Percentiles rank a stretch among this genome's conserved stretches.
These are phyloP conservation scores for Phataginus tetradactyla DNA, from an alignment of 2,797 vertebrate genomes.

Conservation along the genomic window DNA sequence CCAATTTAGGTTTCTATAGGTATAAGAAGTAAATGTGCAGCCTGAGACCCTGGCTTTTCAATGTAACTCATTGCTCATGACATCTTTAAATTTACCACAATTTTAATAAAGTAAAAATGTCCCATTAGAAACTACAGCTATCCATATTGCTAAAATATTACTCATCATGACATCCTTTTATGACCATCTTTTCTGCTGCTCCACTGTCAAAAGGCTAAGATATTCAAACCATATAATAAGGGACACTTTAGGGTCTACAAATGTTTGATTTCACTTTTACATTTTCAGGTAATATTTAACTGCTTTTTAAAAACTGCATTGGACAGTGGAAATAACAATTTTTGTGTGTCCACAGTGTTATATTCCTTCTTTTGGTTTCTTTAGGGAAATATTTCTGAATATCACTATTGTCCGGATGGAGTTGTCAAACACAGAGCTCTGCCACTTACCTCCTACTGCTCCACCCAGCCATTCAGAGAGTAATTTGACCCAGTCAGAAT, in stretches of 20 bases:
- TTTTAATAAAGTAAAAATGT: not conserved
- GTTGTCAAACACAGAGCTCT: not conserved
- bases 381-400: not conserved
- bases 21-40: not conserved
- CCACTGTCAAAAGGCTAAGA: not conserved
- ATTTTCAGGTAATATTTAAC: not conserved
- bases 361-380: not conserved
- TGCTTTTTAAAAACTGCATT: not conserved
- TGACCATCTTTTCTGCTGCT: not conserved
- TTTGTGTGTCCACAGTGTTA: not conserved
- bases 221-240: not conserved
- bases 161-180: not conserved
- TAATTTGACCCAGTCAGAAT: not conserved
- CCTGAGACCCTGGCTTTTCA: not conserved
- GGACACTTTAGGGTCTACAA: not conserved
- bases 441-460: not conserved
- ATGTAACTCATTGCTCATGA: not conserved
- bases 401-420: not conserved
- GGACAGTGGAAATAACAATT: not conserved
- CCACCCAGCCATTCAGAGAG: not conserved
- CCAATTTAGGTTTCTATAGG: not conserved
- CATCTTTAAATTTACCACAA: not conserved
- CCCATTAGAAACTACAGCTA: not conserved
- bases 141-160: not conserved
- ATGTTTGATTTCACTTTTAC: conserved; percentile 1